Base-by-base conservation (phyloP, 2,113 vertebrate genomes). In the Solenodon paradoxus region DNA sequence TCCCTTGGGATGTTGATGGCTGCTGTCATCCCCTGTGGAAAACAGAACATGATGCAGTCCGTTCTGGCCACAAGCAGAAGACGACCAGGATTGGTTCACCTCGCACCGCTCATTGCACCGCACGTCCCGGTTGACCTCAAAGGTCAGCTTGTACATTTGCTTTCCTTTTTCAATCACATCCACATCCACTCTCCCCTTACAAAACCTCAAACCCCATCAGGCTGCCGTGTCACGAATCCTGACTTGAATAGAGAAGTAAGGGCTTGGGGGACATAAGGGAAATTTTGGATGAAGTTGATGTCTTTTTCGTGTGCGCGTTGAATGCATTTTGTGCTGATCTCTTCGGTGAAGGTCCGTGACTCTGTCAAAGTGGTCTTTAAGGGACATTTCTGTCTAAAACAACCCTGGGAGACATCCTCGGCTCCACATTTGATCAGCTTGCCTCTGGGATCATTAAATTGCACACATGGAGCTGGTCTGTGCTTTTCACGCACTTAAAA, bases 401-500 rank as follows among this genome's bases (percentile, higher is more conserved):
- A 74, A 49, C 19, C 49, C 17, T 51, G 42, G 59, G 66, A 95
- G 92, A 71, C 11, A 53, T 66, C 35, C 7, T 59, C 35, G 38
- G 35, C 7, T 47, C 32, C 24, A 63, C 3, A 7, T 63, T n/a
- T 55, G 38, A 84, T 53, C 38, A n/a, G 26, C 74, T 92, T 59
- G 88, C 64, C 38, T 80, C 84, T 81, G 47, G 53, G 17, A 86
- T 92, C 32, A 57, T 92, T 38, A 77, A 78, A 83, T 94, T 20
- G 42, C 87, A 74, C 28, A 19, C 10, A n/a, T 9, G 30, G 51
- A 87, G n/a, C 47, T n/a, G 59, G 3, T 35, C n/a, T 15, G 17
- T 40, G 35, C 49, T 66, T 40, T 51, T 59, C 40, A 32, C 7
- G 55, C 17, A 40, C 38, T 42, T 40, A 40, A 53, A 38, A 45